Base-by-base conservation (phyloP, 2,797 vertebrate genomes). In the Tadarida brasiliensis region DNA sequence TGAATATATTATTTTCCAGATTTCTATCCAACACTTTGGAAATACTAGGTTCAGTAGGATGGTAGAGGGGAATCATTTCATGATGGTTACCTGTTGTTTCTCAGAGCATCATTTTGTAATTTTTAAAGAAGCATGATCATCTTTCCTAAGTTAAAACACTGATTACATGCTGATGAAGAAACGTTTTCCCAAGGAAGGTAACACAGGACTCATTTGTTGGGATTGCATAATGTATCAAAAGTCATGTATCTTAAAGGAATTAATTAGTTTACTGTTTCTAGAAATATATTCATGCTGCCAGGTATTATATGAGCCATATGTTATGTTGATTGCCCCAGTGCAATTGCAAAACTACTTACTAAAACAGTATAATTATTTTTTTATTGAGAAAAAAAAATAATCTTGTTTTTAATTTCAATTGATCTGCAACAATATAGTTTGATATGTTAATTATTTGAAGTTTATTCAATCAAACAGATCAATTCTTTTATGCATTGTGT, bases 211-310 rank as follows among this genome's bases (percentile, higher is more conserved):
- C 87, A 70, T 76, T 83, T 83, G 90, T 96, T 77, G 80, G 44
- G 74, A 63, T 81, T 97, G 73, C 35, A 96, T 91, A 95, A 71
- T 93, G 63, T 88, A 76, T 95, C 86, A 96, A 96, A 98, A 98
- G 84, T 17, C 49, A 59, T 84, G 39, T 81, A 63, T 91, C 19
- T 97, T 98, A 97, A 97, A 93, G 14, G 61, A 97, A 97, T 96
- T 97, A 98, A 98, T 96, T 95, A 95, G 90, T 97, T 98, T 98
- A 96, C 56, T 91, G 44, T 90, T 97, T 97, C 94, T 97, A 96
- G 97, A 98, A 98, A 98, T 97, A 93, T 0, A 35, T 92, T 95
- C 57, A 89, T 97, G 92, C 61, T 96, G 94, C 61, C 92, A 98
- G 87, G 88, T 97, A 85, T 97, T 97, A 92, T 96, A 24, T 81